Base-by-base conservation (phyloP, 2,113 vertebrate species). In the Rhea pennata region DNA sequence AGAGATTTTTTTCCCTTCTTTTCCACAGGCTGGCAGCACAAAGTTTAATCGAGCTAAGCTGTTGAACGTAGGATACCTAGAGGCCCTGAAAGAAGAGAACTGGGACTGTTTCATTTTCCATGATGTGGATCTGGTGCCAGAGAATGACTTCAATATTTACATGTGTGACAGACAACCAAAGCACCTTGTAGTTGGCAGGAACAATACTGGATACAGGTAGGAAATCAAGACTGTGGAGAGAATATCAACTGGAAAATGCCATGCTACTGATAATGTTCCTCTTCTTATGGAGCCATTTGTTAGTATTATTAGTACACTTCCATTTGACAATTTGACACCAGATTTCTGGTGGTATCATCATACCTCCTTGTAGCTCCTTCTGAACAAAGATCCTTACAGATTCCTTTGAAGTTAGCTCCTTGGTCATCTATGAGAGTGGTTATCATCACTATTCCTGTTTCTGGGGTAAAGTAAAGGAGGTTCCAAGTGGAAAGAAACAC, bases 101-200 rank as follows among this genome's bases (percentile, higher is more conserved):
- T 99, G 99, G 99, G 99, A 99, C 74, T 99, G 99, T 91, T 99
- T 99, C 87, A 98, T 99, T 94, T 99, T 99, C 96, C 99, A 99
- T 6, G 99, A 99, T 50, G 99, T 99, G 84, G 99, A 99, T 95
- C 97, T 99, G 88, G 96, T 99, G 86, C 99, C 99, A 2, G 99
- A 99, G 97, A 99, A 99, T 40, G 99, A 99, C 97, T 97, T 98
- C 78, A 99, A 99, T 96, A 96, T 98, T 73, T 99, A 99, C 72
- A 92, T 86, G 54, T 99, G 99, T 96, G 99, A 98, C 73, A 92
- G 95, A 15, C 98, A 99, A 94, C 99, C 99, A 90, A 99, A 98
- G 96, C 99, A 99, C 93, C 97, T 99, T 90, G 99, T 99, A 82
- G 99, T 99, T 53, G 99, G 99, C 59, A 98, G 99, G 65, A 99